phyloP scores from a whole-genome alignment of 2,888 invertebrate species.

The Poecilus cupreus region DNA sequence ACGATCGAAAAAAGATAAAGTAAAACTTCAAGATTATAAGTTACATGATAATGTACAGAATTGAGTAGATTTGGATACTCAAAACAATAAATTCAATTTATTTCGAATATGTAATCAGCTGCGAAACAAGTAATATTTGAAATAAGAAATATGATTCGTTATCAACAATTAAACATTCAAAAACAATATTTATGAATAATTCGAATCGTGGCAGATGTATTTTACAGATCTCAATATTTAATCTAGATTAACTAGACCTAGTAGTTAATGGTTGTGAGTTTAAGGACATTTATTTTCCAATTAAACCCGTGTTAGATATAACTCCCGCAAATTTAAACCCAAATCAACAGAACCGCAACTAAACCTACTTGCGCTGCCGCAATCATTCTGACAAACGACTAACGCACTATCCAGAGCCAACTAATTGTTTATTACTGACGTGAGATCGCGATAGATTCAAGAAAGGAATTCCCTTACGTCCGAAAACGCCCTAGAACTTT shows the following conservation, averaged over 20 bases:
- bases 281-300: not conserved
- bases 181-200: too few species aligned
- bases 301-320: slow-evolving; percentile 1
- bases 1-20: too few species aligned
- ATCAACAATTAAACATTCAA: too few species aligned
- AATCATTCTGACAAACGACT: slow-evolving; percentile 30
- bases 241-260: too few species aligned
- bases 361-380: not conserved
- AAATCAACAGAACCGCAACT: slow-evolving; percentile 8
- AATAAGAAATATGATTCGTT: too few species aligned
- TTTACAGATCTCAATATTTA: not conserved
- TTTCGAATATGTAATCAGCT: too few species aligned
- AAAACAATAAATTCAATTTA: too few species aligned
- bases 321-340: not conserved
- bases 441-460: slow-evolving; percentile 16
- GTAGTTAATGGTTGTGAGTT: not conserved
- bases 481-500: not conserved
- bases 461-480: not conserved
- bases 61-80: too few species aligned
- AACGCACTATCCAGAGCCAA: not conserved
- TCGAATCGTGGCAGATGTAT: too few species aligned
- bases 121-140: too few species aligned
- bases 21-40: too few species aligned
- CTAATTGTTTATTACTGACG: slow-evolving; percentile 48
- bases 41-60: too few species aligned